phyloP scores from a whole-genome alignment of 2,888 invertebrate genomes.

The Thera obeliscata region DNA sequence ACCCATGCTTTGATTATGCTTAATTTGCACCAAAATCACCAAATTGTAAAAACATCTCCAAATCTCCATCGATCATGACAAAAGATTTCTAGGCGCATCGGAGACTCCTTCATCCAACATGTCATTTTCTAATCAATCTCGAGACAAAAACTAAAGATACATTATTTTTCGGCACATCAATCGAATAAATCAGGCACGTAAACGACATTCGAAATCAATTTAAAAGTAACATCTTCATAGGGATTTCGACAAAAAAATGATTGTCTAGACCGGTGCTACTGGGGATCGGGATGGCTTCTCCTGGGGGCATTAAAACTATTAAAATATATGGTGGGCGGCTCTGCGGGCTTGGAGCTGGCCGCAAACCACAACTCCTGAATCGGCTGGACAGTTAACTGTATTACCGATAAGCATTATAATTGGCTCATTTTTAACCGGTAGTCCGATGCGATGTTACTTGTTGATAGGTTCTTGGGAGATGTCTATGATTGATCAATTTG shows the following conservation, averaged over 20 bases:
- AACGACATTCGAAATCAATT: conserved; percentile 21
- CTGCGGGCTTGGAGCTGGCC: conserved; percentile 71
- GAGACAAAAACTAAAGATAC: conserved; percentile 11
- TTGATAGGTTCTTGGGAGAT: conserved; percentile 23
- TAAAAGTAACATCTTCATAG: conserved; percentile 40
- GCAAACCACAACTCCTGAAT: conserved; percentile 81
- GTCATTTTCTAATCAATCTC: conserved; percentile 12
- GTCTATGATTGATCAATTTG: conserved; percentile 21
- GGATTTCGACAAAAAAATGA: conserved; percentile 32
- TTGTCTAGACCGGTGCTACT: conserved; percentile 50
- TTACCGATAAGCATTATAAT: conserved; percentile 65
- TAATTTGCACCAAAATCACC: background rate
- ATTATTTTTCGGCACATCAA: conserved; percentile 27
- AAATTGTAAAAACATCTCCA: background rate
- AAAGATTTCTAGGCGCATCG: background rate
- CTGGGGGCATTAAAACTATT: conserved; percentile 76
- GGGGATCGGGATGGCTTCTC: conserved; percentile 50
- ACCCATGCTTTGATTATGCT: background rate
- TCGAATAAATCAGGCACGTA: conserved; percentile 19
- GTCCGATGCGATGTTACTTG: conserved; percentile 32
- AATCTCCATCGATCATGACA: background rate
- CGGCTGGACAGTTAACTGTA: conserved; percentile 65
- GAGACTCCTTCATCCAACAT: background rate
- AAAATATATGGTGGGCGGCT: conserved; percentile 70
- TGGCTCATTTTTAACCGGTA: conserved; percentile 49